Conservation (phyloP, 1,140 invertebrate species). For the Piezodorus guildinii region DNA sequence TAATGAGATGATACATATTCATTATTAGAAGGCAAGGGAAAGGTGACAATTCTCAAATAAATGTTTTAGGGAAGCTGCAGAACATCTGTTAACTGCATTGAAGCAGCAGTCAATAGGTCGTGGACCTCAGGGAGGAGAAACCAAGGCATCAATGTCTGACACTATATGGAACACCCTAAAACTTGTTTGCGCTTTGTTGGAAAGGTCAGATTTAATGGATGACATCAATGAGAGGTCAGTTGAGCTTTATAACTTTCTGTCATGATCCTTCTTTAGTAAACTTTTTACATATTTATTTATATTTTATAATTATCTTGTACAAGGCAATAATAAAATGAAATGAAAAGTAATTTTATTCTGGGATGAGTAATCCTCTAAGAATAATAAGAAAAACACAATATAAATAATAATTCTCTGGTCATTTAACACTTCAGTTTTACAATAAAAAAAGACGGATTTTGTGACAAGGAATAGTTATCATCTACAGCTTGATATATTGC, state of each 20-base stretch:
- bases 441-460: too few relatives aligned
- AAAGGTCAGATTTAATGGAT: constrained; percentile 63
- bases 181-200: constrained; percentile 68
- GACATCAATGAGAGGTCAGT: constrained; percentile 55
- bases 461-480: too few relatives aligned
- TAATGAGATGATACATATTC: background rate
- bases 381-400: too few relatives aligned
- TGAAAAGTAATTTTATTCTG: too few relatives aligned
- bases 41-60: background rate
- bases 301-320: too few relatives aligned
- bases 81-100: constrained; percentile 86
- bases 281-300: too few relatives aligned
- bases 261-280: too few relatives aligned
- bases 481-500: too few relatives aligned
- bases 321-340: too few relatives aligned
- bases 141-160: constrained; percentile 58
- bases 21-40: background rate
- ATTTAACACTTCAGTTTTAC: too few relatives aligned
- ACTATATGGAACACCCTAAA: constrained; percentile 90
- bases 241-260: background rate
- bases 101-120: constrained; percentile 80
- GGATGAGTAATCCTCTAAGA: too few relatives aligned
- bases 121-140: constrained; percentile 39
- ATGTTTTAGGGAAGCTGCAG: constrained; percentile 68
- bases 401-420: too few relatives aligned